These are phyloP conservation scores for Smutsia gigantea DNA, from an alignment of 2,797 vertebrate genomes.

Conservation along the genomic window DNA sequence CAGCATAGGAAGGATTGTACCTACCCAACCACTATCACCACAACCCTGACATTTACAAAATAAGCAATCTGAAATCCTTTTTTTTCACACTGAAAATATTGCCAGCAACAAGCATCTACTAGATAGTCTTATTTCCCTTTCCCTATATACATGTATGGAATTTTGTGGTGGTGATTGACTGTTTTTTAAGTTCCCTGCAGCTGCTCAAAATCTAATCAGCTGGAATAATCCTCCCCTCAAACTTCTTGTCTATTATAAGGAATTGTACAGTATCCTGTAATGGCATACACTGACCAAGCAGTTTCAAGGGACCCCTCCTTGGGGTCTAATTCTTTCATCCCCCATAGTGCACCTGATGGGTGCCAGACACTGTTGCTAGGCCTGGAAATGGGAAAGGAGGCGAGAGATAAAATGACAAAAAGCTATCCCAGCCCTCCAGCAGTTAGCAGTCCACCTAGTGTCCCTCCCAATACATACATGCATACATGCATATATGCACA, in stretches of 20 bases:
- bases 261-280: neutral
- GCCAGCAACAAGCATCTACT: neutral
- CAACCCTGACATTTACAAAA: slow-evolving; percentile 38
- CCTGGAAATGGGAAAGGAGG: neutral
- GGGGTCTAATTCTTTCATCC: neutral
- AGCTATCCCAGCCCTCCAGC: neutral
- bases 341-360: neutral
- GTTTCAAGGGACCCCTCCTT: neutral
- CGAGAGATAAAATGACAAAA: slow-evolving; percentile 4
- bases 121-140: neutral
- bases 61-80: slow-evolving; percentile 40
- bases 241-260: neutral
- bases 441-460: neutral
- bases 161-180: neutral
- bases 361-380: neutral
- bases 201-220: slow-evolving; percentile 18
- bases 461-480: neutral
- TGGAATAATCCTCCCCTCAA: neutral
- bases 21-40: neutral
- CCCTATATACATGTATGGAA: neutral
- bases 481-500: neutral
- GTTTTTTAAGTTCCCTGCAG: neutral
- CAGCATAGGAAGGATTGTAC: neutral
- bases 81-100: slow-evolving; percentile 39
- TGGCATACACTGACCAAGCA: neutral